phyloP scores from a whole-genome alignment of 2,888 invertebrate species.

The Drosophila incognita region DNA sequence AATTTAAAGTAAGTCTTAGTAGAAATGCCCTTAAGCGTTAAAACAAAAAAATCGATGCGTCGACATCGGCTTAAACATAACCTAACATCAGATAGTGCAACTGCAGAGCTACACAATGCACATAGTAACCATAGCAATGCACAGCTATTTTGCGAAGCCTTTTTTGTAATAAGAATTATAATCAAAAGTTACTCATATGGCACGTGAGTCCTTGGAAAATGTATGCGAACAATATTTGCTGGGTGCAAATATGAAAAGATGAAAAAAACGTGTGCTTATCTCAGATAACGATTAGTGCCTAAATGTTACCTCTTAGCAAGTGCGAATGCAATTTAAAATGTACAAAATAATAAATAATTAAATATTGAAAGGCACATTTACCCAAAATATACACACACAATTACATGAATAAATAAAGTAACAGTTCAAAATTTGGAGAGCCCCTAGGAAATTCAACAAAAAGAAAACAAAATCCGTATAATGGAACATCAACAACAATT shows the following conservation, averaged over 20 bases:
- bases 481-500: slow-evolving; percentile 58
- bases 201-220: neutral
- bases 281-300: slow-evolving; percentile 32
- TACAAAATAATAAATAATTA: slow-evolving; percentile 38
- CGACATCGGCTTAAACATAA: too few relatives aligned
- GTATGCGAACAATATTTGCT: slow-evolving; percentile 26
- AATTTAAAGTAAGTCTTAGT: neutral
- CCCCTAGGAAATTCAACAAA: slow-evolving; percentile 14
- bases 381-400: slow-evolving; percentile 37
- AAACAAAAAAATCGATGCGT: neutral
- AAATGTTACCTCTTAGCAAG: slow-evolving; percentile 19
- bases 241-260: slow-evolving; percentile 7
- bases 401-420: slow-evolving; percentile 55
- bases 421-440: slow-evolving; percentile 13
- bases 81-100: neutral
- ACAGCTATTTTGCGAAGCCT: neutral
- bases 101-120: neutral
- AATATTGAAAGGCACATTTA: slow-evolving; percentile 46
- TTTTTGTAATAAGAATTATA: neutral
- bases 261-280: neutral
- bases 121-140: neutral
- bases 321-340: slow-evolving; percentile 17
- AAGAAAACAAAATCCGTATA: slow-evolving; percentile 26
- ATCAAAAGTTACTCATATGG: slow-evolving; percentile 16
- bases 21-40: too few relatives aligned